Conservation (phyloP, 2,797 vertebrate genomes). For the Hirundo rustica region DNA sequence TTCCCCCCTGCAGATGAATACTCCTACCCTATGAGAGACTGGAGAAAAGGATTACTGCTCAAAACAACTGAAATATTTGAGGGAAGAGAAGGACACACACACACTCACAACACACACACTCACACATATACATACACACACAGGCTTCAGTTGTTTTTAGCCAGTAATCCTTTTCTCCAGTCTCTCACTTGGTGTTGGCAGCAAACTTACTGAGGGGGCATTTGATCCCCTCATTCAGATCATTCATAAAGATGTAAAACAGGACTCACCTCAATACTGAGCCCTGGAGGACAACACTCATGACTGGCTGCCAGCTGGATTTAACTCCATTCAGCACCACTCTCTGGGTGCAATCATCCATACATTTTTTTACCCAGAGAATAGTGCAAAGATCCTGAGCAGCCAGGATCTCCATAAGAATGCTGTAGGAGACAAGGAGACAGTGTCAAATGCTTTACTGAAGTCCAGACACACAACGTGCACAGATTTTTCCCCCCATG, state of each 20-base stretch:
- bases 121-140: rapidly evolving
- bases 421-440: rapidly evolving
- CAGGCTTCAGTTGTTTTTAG: background rate
- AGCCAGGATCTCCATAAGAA: background rate
- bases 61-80: background rate
- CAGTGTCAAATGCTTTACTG: background rate
- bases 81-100: rapidly evolving
- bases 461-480: background rate
- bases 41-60: background rate
- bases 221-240: rapidly evolving
- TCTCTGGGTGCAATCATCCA: background rate
- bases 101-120: background rate
- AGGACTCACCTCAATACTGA: background rate
- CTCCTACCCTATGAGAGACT: background rate
- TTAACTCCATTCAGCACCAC: background rate
- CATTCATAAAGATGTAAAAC: background rate
- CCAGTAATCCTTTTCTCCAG: background rate
- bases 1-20: background rate
- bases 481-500: background rate
- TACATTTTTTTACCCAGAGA: background rate
- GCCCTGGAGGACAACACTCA: background rate
- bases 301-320: background rate
- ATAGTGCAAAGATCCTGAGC: background rate
- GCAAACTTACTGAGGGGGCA: background rate
- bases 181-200: background rate